Evolutionary conservation across 2,888 invertebrate genomes (phyloP), one percentile per base, ranked within the genome.

Genomic region (Esperia sulphurella): DNA sequence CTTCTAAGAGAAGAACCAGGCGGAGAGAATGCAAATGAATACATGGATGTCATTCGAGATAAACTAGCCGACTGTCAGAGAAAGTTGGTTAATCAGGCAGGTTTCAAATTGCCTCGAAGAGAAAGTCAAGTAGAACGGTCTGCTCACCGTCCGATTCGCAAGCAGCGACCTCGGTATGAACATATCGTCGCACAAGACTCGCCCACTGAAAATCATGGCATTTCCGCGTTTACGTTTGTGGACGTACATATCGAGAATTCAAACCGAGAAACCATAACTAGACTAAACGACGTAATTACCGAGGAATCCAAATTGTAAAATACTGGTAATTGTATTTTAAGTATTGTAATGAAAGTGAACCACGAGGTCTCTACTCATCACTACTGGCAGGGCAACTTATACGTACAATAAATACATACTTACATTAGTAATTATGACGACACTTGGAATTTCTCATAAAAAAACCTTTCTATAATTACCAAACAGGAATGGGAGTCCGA

Each of bases 1-100:
- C 81, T 95, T 10, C 75, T 94, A 14, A 81, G 90, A 50, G 92
- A 92, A 48, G 91, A 92, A 50, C 83, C 90, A 10, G 88, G 89
- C 3, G 91, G 91, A 41, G 90, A 90, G 35, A 87, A 91, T 39
- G 92, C 92, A 0, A 78, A 83, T 46, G 89, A 90, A 42, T 92
- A 91, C 63, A 69, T 91, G 40, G 83, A 90, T 8, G 84, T 90
- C 9, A 91, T 95, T 33, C 83, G 79, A 8, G 83, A 89, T 47
- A 86, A 91, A 52, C 79, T 92, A 51, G 83, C 79, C 14, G 82
- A 86, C 52, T 86, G 88, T 50, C 85, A 89, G 52, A 73, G 83
- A 49, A 85, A 87, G 61, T 59, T 86, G 35, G 83, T 79, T 0
- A 78, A 78, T 47, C 80, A 85, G 52, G 79, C 72, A 37, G 84